Base-by-base conservation (phyloP, 2,888 invertebrate species). In the Polydrusus tereticollis region DNA sequence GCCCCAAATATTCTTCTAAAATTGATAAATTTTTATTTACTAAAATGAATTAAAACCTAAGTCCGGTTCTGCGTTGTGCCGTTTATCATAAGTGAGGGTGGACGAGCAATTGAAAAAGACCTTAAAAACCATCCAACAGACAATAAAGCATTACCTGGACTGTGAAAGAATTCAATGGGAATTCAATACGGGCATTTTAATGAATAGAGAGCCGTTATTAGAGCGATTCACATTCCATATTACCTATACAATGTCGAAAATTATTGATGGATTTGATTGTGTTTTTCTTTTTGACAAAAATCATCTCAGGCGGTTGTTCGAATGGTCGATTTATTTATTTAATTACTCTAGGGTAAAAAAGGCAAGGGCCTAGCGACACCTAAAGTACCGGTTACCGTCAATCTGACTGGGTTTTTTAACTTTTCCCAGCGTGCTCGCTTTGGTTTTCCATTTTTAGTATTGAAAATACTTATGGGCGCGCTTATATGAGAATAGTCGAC, bases 101-200 rank as follows among this genome's bases (percentile, higher is more conserved):
- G 63, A 64, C 50, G 50, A 36, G 47, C 45, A 47, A 47, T 47
- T 47, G 33, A 62, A 47, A 43, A 26, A 62, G 47, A 62, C 29
- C 47, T 47, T 33, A 45, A 62, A 45, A 62, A 43, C 47, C 62
- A 26, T 10, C 26, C 43, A 26, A 18, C 63, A 64, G 63, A 64
- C 52, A 64, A 64, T 52, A 64, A 64, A 26, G 52, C 33, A 64
- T 64, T 64, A 64, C 63, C 63, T 64, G 63, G 52, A 36, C 63
- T 64, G 63, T 52, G 36, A 64, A 64, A 52, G 69, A 62, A 62
- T 69, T 69, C 55, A 69, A 62, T 69, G 69, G 62, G 62, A 62
- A 62, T 60, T 69, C 62, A 52, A 43, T 69, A 52, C 43, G 23
- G 60, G 62, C 69, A 62, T 69, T 69, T 69, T 62, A 69, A 69